phyloP scores from a whole-genome alignment of 1,140 invertebrate species.

The Anastrepha ludens region DNA sequence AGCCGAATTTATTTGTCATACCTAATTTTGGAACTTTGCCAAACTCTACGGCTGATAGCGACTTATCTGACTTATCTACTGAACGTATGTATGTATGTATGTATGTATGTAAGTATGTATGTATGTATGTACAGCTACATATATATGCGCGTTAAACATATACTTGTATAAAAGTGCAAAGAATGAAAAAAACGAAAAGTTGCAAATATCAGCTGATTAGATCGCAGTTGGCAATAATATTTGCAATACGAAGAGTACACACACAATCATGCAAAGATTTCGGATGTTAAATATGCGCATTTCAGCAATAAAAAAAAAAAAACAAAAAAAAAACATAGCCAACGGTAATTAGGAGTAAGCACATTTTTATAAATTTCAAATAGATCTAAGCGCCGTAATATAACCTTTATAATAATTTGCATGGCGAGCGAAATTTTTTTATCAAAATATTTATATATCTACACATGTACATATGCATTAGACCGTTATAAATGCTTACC shows the following conservation, averaged over 20 bases:
- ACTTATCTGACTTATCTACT: not conserved
- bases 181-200: not conserved
- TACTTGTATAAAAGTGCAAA: not conserved
- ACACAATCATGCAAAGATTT: not conserved
- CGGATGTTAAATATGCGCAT: too few relatives aligned
- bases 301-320: too few relatives aligned
- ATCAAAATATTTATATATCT: too few relatives aligned
- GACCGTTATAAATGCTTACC: too few relatives aligned
- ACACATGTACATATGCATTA: too few relatives aligned
- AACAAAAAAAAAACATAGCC: too few relatives aligned
- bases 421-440: too few relatives aligned
- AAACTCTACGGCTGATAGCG: not conserved
- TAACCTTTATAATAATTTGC: too few relatives aligned
- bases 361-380: too few relatives aligned
- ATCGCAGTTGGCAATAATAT: not conserved
- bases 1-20: not conserved
- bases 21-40: not conserved
- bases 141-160: not conserved
- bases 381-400: too few relatives aligned
- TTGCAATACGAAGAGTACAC: not conserved
- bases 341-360: too few relatives aligned
- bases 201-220: not conserved
- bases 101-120: not conserved
- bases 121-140: not conserved
- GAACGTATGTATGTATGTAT: not conserved